A percentile compares a stretch with the other conserved stretches of the same genome.
Evolutionary conservation across 1,140 invertebrate genomes (phyloP).

Genomic region (Rhizoglyphus robini): DNA sequence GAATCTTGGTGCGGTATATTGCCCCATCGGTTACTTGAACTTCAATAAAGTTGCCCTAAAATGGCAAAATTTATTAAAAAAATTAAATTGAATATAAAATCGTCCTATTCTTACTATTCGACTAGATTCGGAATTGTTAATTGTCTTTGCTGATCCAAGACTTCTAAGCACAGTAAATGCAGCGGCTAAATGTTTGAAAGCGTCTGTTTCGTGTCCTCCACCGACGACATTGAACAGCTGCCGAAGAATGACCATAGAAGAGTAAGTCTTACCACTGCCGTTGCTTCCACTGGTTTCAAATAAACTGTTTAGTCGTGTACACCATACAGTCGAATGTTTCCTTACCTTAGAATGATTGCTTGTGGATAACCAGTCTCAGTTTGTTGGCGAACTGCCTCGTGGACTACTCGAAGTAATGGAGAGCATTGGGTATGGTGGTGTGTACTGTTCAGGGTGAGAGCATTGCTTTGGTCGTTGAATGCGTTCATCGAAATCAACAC

Average conservation of each 20-base stretch:
- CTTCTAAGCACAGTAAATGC: constrained; percentile 83
- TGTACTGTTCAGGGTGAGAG: constrained; percentile 69
- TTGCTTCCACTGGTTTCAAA: constrained; percentile 69
- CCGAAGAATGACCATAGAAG: constrained; percentile 73
- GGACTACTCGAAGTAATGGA: constrained; percentile 69
- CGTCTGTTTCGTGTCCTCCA: constrained; percentile 81
- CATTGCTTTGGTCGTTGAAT: constrained; percentile 69
- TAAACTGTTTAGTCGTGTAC: background rate
- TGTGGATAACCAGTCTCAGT: constrained; percentile 85
- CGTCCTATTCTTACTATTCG: constrained; percentile 55
- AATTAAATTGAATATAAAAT: background rate
- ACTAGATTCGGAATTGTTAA: constrained; percentile 78
- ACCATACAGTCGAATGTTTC: background rate
- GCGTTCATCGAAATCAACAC: constrained; percentile 77
- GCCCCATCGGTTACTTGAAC: constrained; percentile 91
- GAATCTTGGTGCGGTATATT: constrained; percentile 84
- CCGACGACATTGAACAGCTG: constrained; percentile 84
- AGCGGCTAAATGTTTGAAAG: constrained; percentile 87
- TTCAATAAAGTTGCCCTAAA: constrained; percentile 84
- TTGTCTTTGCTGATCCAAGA: constrained; percentile 74
- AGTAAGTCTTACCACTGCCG: constrained; percentile 87
- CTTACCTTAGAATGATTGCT: constrained; percentile 76
- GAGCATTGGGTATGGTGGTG: constrained; percentile 47
- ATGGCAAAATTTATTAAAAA: background rate
- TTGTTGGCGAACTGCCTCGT: constrained; percentile 80